Conservation (phyloP, 2,113 vertebrate species). For the Dipodomys merriami region DNA sequence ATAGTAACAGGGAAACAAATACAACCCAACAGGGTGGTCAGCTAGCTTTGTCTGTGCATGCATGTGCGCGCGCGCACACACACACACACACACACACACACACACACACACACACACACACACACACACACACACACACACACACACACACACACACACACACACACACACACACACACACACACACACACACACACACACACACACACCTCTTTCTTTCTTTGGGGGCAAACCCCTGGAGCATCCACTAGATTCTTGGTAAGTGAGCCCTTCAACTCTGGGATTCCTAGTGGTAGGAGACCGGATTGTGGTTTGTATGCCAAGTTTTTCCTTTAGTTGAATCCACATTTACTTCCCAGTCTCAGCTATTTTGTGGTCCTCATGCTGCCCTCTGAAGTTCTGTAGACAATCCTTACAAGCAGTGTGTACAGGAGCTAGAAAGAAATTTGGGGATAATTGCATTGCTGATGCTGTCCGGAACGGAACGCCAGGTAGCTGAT, state of each 20-base stretch:
- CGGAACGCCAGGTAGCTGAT: too few species aligned
- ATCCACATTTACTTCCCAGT: not conserved
- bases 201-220: fast-evolving
- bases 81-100: too few species aligned
- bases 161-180: too few species aligned
- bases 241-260: not conserved
- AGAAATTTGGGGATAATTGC: not conserved
- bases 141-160: too few species aligned
- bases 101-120: too few species aligned
- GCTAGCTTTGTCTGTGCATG: not conserved
- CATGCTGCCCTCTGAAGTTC: not conserved
- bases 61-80: too few species aligned
- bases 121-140: too few species aligned
- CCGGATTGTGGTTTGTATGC: not conserved
- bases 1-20: not conserved
- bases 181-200: too few species aligned
- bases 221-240: not conserved
- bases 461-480: fast-evolving
- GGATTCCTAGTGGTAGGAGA: not conserved
- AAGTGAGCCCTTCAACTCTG: not conserved
- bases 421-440: not conserved
- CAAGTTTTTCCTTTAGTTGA: not conserved
- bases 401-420: not conserved
- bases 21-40: not conserved
- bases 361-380: not conserved